Evolutionary conservation across 1,140 invertebrate genomes (phyloP).

Genomic region (Platyscapa corneri): DNA sequence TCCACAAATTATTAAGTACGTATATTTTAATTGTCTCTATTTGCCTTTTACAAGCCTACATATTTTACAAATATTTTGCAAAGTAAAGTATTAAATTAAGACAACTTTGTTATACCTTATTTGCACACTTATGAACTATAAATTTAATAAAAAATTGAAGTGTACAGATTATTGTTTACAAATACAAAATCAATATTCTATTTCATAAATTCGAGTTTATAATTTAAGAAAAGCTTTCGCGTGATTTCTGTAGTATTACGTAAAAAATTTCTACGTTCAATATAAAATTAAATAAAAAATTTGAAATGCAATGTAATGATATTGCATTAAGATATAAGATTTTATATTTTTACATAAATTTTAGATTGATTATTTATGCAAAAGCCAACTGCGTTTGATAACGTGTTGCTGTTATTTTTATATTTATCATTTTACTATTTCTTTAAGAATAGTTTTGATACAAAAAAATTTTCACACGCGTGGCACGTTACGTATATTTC

Average conservation of each 20-base stretch:
- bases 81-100: not conserved
- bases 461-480: not conserved
- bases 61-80: not conserved
- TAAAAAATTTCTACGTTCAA: not conserved
- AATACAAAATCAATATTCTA: not conserved
- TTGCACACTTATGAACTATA: not conserved
- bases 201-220: not conserved
- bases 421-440: not conserved
- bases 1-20: not conserved
- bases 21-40: not conserved
- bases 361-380: too few species aligned
- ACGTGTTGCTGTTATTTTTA: not conserved
- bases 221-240: not conserved
- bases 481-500: not conserved
- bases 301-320: not conserved
- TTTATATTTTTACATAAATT: too few species aligned
- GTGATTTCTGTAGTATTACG: not conserved
- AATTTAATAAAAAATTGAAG: not conserved
- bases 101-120: not conserved
- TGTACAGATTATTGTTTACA: too few species aligned
- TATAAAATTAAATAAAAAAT: not conserved
- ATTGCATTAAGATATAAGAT: not conserved
- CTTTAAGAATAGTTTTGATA: not conserved
- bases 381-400: too few species aligned
- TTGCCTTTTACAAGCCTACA: not conserved